Conservation (phyloP, 2,797 vertebrate genomes). For the Falco rusticolus region DNA sequence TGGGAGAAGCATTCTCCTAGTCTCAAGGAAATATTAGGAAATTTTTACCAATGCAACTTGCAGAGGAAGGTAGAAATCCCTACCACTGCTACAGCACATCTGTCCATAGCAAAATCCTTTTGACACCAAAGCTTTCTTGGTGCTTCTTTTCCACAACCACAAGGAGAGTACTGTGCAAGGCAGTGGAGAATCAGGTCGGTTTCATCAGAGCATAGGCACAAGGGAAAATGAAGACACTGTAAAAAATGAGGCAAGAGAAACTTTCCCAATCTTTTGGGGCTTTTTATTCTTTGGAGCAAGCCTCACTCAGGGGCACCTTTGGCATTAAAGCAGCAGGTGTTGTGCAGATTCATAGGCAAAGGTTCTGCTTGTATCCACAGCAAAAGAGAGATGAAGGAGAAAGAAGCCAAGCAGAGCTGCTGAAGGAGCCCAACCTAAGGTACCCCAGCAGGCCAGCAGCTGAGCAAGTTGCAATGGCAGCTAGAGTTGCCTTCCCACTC, state of each 20-base stretch:
- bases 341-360: not conserved
- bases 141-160: not conserved
- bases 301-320: not conserved
- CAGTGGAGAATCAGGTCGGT: not conserved
- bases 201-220: not conserved
- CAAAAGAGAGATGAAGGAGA: not conserved
- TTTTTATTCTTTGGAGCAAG: not conserved
- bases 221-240: not conserved
- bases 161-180: not conserved
- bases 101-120: not conserved
- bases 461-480: not conserved
- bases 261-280: not conserved
- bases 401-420: not conserved
- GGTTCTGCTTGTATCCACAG: not conserved
- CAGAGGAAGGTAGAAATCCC: not conserved
- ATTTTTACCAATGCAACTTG: not conserved
- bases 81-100: not conserved
- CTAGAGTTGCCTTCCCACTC: not conserved
- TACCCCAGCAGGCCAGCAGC: not conserved
- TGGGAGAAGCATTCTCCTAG: not conserved
- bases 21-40: not conserved
- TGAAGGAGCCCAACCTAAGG: not conserved
- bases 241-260: not conserved
- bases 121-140: not conserved
- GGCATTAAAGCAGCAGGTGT: not conserved